Conservation (phyloP, 1,140 invertebrate genomes). For the Coenobita brevimanus region DNA sequence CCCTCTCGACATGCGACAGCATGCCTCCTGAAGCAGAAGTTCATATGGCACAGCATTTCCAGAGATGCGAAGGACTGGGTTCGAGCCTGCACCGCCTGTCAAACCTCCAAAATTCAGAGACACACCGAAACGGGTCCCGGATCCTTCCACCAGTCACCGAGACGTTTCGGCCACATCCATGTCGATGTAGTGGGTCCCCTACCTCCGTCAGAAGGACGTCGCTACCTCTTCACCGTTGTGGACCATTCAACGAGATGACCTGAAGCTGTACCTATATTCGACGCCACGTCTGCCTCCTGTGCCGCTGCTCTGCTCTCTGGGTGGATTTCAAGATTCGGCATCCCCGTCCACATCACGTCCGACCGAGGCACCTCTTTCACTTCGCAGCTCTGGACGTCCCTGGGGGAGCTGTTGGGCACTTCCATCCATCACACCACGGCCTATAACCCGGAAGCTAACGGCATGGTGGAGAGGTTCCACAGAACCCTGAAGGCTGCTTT, state of each 20-base stretch:
- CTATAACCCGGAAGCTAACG: background rate
- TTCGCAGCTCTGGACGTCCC: slow-evolving; percentile 20
- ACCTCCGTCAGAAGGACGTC: too few relatives aligned
- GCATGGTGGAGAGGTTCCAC: too few relatives aligned
- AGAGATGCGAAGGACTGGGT: too few relatives aligned
- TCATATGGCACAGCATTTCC: too few relatives aligned
- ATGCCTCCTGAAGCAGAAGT: too few relatives aligned
- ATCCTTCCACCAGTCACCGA: background rate
- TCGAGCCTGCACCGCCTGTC: too few relatives aligned
- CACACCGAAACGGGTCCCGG: background rate
- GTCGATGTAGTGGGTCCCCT: slow-evolving; percentile 25
- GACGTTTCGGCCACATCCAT: slow-evolving; percentile 24
- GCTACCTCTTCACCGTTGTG: too few relatives aligned
- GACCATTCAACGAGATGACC: too few relatives aligned
- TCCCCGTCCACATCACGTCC: slow-evolving; percentile 17
- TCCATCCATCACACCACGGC: slow-evolving; percentile 15
- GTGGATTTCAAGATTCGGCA: background rate
- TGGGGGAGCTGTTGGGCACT: slow-evolving; percentile 22
- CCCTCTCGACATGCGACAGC: background rate
- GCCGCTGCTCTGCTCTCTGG: too few relatives aligned
- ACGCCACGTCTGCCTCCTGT: background rate
- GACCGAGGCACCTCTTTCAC: too few relatives aligned
- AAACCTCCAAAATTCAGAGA: too few relatives aligned
- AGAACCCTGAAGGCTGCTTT: slow-evolving; percentile 10
- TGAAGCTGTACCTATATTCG: background rate